Evolutionary conservation across 2,797 vertebrate genomes (phyloP).

Genomic region (Sebastes matsubarae): DNA sequence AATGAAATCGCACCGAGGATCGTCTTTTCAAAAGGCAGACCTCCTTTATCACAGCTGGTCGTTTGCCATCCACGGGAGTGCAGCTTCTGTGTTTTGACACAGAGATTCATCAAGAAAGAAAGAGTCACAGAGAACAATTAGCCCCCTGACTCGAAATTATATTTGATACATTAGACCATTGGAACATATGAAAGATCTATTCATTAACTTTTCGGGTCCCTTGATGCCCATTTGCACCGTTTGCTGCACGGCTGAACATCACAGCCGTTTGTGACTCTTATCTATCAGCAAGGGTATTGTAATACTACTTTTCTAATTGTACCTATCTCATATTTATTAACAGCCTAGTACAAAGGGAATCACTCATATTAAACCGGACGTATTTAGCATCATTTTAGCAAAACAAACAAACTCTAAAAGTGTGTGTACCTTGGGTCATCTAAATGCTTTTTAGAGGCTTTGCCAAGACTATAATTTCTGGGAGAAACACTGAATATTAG

Average conservation of each 20-base stretch:
- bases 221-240: background rate
- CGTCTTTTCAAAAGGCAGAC: background rate
- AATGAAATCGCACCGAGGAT: background rate
- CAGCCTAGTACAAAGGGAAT: background rate
- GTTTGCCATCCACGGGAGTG: conserved; percentile 7
- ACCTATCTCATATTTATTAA: background rate
- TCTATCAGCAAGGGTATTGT: background rate
- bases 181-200: background rate
- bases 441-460: background rate
- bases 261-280: background rate
- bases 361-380: background rate
- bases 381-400: background rate
- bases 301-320: background rate
- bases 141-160: conserved; percentile 28
- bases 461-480: background rate
- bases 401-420: background rate
- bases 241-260: conserved; percentile 2
- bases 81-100: conserved; percentile 14
- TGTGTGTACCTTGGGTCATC: background rate
- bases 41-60: conserved; percentile 12
- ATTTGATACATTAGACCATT: conserved; percentile 15
- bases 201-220: conserved; percentile 18
- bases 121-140: conserved; percentile 27
- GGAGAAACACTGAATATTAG: background rate
- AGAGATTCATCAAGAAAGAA: conserved; percentile 25